A percentile compares a stretch with the other conserved stretches of the same genome.
phyloP scores from a whole-genome alignment of 2,113 vertebrate species.

The Sceloporus undulatus region DNA sequence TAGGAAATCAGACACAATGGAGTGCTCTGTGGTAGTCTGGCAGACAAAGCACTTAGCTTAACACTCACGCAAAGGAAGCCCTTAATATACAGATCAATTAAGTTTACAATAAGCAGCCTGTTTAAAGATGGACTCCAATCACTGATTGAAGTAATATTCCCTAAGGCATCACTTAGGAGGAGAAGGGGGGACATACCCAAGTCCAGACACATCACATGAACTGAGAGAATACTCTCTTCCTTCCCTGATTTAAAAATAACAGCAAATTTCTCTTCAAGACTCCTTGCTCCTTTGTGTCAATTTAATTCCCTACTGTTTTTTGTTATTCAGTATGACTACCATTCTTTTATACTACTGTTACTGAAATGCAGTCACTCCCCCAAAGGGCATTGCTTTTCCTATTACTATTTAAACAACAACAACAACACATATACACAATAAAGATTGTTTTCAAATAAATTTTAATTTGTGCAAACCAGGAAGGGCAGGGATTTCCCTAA shows the following conservation, averaged over 20 bases:
- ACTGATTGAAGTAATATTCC: constrained; percentile 57
- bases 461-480: not conserved
- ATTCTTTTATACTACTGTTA: not conserved
- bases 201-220: constrained; percentile 53
- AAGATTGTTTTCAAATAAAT: not conserved
- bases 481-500: not conserved
- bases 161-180: constrained; percentile 45
- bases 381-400: not conserved
- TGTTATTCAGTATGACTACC: not conserved
- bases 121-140: constrained; percentile 67
- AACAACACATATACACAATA: not conserved
- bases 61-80: constrained; percentile 58
- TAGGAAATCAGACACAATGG: constrained; percentile 75
- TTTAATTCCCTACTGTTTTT: not conserved
- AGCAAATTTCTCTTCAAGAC: not conserved
- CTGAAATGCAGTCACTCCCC: not conserved
- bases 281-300: constrained; percentile 12
- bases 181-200: not conserved
- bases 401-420: not conserved
- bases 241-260: not conserved
- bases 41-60: constrained; percentile 74
- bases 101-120: constrained; percentile 71
- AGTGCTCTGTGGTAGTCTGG: constrained; percentile 73
- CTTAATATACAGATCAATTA: constrained; percentile 64
- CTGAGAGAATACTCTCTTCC: constrained; percentile 12